Conservation (phyloP, 2,888 invertebrate genomes). For the Drosophila tripunctata region DNA sequence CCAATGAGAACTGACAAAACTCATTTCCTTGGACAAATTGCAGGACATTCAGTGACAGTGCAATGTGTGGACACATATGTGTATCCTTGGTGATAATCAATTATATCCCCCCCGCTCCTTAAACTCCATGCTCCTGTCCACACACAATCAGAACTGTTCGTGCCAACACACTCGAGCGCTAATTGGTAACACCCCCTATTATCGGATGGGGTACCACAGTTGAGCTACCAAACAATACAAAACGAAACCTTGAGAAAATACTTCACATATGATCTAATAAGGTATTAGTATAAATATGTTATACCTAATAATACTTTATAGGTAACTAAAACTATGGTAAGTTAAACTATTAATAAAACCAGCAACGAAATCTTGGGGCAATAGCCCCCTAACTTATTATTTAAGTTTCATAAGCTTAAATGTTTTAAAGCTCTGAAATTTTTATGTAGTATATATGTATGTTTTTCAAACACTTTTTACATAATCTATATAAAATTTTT, state of each 20-base stretch:
- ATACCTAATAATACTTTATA: background rate
- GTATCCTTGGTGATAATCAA: constrained; percentile 79
- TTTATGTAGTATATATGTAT: too few relatives aligned
- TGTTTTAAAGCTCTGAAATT: too few relatives aligned
- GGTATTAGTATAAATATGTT: background rate
- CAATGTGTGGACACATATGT: constrained; percentile 66
- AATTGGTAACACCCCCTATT: constrained; percentile 48
- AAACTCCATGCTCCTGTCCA: constrained; percentile 17
- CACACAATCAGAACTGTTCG: constrained; percentile 41
- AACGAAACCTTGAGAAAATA: background rate
- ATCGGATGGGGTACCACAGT: background rate
- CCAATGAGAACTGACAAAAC: constrained; percentile 53
- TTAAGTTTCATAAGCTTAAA: too few relatives aligned
- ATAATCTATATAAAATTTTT: too few relatives aligned
- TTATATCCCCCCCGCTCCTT: constrained; percentile 25
- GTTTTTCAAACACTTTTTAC: too few relatives aligned
- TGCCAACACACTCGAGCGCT: constrained; percentile 40
- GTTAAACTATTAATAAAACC: too few relatives aligned
- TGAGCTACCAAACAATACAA: background rate
- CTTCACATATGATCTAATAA: background rate
- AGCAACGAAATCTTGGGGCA: too few relatives aligned
- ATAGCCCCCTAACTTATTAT: too few relatives aligned
- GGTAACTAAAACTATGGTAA: too few relatives aligned
- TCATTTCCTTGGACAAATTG: too few relatives aligned
- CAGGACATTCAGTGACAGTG: constrained; percentile 3